Conservation (phyloP, 2,113 vertebrate species). For the Engraulis encrasicolus region DNA sequence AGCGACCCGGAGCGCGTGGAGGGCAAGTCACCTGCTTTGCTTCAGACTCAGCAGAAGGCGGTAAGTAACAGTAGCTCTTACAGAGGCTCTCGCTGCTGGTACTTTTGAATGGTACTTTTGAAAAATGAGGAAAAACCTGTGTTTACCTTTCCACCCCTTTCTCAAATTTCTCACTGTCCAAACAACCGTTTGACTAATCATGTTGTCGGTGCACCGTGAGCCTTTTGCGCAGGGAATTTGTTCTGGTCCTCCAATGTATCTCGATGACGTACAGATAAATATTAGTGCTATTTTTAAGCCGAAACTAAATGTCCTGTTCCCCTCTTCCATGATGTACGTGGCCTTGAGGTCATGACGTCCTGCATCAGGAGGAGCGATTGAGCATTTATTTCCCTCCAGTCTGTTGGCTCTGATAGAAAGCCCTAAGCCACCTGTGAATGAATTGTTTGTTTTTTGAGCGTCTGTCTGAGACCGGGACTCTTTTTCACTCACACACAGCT, state of each 20-base stretch:
- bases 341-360: neutral
- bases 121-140: no score
- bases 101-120: no score
- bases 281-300: neutral
- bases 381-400: neutral
- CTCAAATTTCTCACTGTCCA: neutral
- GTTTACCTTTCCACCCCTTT: neutral
- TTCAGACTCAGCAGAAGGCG: slow-evolving; percentile 90
- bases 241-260: neutral
- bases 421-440: neutral
- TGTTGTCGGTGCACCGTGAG: neutral
- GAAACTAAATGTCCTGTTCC: neutral
- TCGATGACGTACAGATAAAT: neutral
- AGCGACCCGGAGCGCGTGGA: slow-evolving; percentile 89
- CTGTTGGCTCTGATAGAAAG: neutral
- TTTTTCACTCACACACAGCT: neutral
- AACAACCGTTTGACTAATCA: neutral
- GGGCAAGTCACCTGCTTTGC: slow-evolving; percentile 80
- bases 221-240: neutral
- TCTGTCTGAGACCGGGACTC: neutral
- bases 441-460: slow-evolving; percentile 7
- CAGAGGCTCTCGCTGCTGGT: slow-evolving; percentile 58
- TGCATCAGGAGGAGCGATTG: neutral
- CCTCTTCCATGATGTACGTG: neutral
- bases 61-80: no score